phyloP scores from a whole-genome alignment of 2,797 vertebrate species.

The Lophotriccus pileatus region DNA sequence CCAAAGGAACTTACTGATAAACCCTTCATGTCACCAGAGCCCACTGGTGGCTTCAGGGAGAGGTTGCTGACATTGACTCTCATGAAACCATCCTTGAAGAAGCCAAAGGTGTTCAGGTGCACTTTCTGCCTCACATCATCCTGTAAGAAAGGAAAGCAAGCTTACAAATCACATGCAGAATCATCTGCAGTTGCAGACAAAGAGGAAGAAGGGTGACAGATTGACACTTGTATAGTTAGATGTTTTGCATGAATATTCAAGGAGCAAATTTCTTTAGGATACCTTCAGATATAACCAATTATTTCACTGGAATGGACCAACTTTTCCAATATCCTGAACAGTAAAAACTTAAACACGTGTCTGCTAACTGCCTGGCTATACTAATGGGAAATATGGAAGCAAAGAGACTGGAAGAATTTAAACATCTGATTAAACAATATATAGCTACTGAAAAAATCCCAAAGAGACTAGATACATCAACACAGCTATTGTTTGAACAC shows the following conservation, averaged over 20 bases:
- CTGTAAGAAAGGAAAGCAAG: constrained; percentile 49
- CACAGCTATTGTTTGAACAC: background rate
- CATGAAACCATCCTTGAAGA: constrained; percentile 86
- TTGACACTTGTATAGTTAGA: background rate
- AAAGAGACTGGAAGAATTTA: background rate
- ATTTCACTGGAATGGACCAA: background rate
- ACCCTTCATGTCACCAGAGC: background rate
- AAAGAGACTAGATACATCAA: background rate
- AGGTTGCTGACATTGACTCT: constrained; percentile 78
- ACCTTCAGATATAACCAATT: background rate
- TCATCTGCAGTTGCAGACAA: background rate
- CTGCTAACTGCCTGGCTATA: background rate
- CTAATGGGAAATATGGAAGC: background rate
- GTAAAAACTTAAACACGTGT: background rate
- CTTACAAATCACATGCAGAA: background rate
- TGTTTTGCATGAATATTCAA: no score
- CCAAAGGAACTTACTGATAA: constrained; percentile 26
- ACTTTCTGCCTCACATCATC: constrained; percentile 84
- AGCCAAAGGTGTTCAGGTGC: constrained; percentile 86
- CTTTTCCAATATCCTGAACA: background rate
- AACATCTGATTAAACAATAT: background rate
- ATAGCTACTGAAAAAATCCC: background rate
- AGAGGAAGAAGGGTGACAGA: background rate
- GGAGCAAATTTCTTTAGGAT: background rate
- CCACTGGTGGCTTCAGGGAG: constrained; percentile 47